Base-by-base conservation (phyloP, 2,797 vertebrate species). In the Ptychadena robeensis region DNA sequence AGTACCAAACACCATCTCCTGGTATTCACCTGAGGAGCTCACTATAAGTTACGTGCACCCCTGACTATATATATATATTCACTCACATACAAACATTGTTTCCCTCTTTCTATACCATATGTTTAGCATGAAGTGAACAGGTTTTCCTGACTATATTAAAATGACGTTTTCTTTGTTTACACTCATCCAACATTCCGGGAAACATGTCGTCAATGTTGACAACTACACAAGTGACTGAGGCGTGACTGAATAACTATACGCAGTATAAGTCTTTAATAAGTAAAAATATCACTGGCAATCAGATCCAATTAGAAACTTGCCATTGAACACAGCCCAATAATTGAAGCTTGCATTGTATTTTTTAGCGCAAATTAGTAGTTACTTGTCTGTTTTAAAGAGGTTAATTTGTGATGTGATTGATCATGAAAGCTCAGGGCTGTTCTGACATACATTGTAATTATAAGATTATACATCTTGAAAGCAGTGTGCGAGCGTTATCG, bases 381-480 rank as follows among this genome's bases (percentile, higher is more conserved):
- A 37, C 37, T 66, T 44, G 65, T 44, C 44, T 53, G 44, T 78
- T 66, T 81, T 81, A 81, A 67, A 66, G 40, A 65, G 71, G 69
- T 37, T 18, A 27, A 67, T 81, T 40, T 74, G 40, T 88, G 85
- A 70, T 86, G 89, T 90, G 89, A 88, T 91, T 84, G 90, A 59
- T 90, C 93, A 90, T 87, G 91, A 88, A 89, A 85, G 89, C 80
- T 86, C 83, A 87, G 87, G 89, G 89, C 89, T 80, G 86, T 86
- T 87, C 30, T 89, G 88, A 89, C 87, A 79, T 35, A 61, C 87
- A 86, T 89, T 90, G 88, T 91, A 88, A 88, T 90, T 90, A 88
- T 88, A 88, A 90, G 90, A 82, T 81, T 87, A 87, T 63, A 82
- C 87, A 88, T 80, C 87, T 87, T 86, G 89, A 89, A 89, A 88